Percentiles rank a stretch among this genome's conserved stretches.
Conservation (phyloP, 2,888 invertebrate genomes). For the Caenorhabditis angaria region DNA sequence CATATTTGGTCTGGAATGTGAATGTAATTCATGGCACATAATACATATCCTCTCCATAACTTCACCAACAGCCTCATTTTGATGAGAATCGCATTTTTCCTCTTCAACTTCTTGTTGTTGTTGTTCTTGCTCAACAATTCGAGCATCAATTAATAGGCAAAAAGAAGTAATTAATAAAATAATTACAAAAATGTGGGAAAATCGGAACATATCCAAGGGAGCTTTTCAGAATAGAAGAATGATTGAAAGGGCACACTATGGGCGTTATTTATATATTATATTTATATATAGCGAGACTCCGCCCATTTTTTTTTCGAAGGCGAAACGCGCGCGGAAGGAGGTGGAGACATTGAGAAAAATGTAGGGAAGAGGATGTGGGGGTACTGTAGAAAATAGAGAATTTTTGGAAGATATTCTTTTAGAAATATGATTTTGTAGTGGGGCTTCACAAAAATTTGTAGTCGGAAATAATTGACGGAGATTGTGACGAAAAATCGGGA, state of each 20-base stretch:
- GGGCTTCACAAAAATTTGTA: too few relatives aligned
- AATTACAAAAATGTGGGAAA: background rate
- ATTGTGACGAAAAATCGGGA: too few relatives aligned
- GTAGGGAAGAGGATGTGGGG: too few relatives aligned
- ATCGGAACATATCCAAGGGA: background rate
- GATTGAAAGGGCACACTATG: slow-evolving; percentile 37
- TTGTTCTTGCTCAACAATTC: background rate
- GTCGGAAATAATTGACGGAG: too few relatives aligned
- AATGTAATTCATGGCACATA: slow-evolving; percentile 59
- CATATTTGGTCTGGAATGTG: slow-evolving; percentile 51
- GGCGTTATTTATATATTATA: slow-evolving; percentile 42
- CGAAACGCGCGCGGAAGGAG: background rate
- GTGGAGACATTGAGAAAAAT: background rate
- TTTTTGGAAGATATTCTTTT: too few relatives aligned
- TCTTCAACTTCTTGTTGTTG: background rate
- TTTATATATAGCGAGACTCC: slow-evolving; percentile 20
- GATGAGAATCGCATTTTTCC: slow-evolving; percentile 31
- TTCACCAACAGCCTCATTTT: slow-evolving; percentile 51
- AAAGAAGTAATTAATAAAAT: slow-evolving; percentile 1
- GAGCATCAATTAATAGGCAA: background rate
- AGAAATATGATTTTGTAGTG: too few relatives aligned
- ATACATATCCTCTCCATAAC: slow-evolving; percentile 63
- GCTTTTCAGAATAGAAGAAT: background rate
- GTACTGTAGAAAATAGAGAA: too few relatives aligned
- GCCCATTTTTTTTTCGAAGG: slow-evolving; percentile 14